Base-by-base conservation (phyloP, 2,888 invertebrate species). In the Dastarcus helophoroides region DNA sequence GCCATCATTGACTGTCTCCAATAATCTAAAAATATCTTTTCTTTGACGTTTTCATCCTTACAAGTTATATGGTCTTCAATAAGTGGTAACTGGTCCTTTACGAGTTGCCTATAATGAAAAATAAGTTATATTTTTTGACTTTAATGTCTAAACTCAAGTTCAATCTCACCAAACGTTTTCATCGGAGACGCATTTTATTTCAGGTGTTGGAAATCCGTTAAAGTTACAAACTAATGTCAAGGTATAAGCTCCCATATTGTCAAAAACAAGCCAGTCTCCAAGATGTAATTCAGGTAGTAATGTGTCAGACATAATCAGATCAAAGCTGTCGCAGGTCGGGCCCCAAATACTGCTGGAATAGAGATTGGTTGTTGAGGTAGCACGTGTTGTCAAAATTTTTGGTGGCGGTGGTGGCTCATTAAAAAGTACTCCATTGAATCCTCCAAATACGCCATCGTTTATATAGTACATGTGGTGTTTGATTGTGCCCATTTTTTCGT, bases 241-340 rank as follows among this genome's bases (percentile, higher is more conserved):
- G 1, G 97, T 95, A 65, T 94, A 94, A n/a, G 97, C 97, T 26
- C 97, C 97, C 95, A 97, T 95, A 61, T 95, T 81, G 46, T 79
- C 77, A 64, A 91, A 98, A 38, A 83, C 67, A 26, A 98, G 65
- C 81, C 93, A 89, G 48, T 85, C 81, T 4, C 94, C 94, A 33
- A 81, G 67, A 14, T 73, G 65, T 65, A 91, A 69, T 42, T 77
- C 73, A 1, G 85, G 84, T 43, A 89, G 63, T 32, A 68, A 50
- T 31, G 72, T 60, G 42, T 71, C 60, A 35, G 78, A 71, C 38
- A 77, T 67, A 14, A 70, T 65, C 65, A 85, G 81, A 67, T 97
- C 97, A 45, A 95, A 65, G 4, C 85, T 86, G 66, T 95, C 94
- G 59, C 95, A 97, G 11, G 93, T 89, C 14, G 95, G 97, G 28